Percentiles rank a stretch among this genome's conserved stretches.
These are phyloP conservation scores for Thalassarche chlororhynchos DNA, from an alignment of 2,113 vertebrate genomes.

Conservation along the genomic window DNA sequence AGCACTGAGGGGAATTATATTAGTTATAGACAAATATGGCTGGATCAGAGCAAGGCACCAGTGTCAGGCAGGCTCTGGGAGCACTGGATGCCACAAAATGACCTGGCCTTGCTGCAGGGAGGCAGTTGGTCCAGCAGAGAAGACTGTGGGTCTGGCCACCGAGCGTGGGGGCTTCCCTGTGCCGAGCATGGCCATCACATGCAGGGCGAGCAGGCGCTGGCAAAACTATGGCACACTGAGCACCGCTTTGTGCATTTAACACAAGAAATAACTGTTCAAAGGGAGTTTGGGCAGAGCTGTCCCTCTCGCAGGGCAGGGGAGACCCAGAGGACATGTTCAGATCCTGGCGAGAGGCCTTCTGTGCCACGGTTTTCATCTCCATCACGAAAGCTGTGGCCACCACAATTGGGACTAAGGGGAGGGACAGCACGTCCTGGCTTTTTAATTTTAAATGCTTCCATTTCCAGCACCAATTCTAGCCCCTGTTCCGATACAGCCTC, in stretches of 20 bases:
- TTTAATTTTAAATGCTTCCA: background rate
- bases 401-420: background rate
- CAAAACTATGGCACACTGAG: fast-evolving
- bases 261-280: background rate
- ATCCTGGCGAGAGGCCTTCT: background rate
- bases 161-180: background rate
- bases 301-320: fast-evolving
- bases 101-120: background rate
- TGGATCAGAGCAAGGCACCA: background rate
- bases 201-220: background rate
- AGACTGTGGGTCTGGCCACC: fast-evolving
- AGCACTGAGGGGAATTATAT: background rate
- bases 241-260: background rate
- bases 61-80: background rate
- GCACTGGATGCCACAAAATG: background rate
- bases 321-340: background rate
- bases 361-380: fast-evolving
- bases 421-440: background rate
- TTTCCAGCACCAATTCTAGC: background rate
- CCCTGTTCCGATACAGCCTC: background rate
- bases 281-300: background rate
- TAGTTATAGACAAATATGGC: background rate
- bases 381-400: fast-evolving
- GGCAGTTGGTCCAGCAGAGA: background rate
- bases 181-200: fast-evolving